Evolutionary conservation across 2,797 vertebrate species (phyloP), one percentile per base, ranked within the genome.

Genomic region (Glossophaga mutica): DNA sequence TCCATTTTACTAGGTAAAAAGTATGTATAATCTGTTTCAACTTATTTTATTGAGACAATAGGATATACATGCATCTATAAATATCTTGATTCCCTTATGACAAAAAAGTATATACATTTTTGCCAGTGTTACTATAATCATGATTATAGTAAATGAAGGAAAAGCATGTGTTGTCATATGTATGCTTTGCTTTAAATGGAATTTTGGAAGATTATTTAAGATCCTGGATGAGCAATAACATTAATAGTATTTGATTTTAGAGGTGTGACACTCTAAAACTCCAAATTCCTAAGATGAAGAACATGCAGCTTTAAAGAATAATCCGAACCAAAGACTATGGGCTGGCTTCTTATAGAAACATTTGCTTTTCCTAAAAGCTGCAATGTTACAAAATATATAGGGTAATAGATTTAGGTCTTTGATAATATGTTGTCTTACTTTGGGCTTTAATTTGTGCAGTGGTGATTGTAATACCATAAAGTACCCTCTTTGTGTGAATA

Each of bases 381-480:
- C 73, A 97, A 76, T 87, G 83, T 94, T 95, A 92, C 0, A 87
- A 97, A 96, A 97, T 97, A 97, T 68, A 95, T 65, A 93, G 94
- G 96, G 95, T 97, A 97, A 97, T 97, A 97, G 96, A 77, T 96
- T 92, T 95, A 97, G 89, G 91, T 68, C 87, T 95, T 91, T 97
- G 97, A 97, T 97, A 97, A 94, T 90, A 95, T 90, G 94, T 95
- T 97, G 95, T 97, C 91, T 73, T 96, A 96, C 96, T 97, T 96
- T 42, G 91, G 68, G 62, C 84, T 96, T 96, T 96, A 95, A 96
- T 97, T 97, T 97, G 81, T 96, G 96, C 10, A 95, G 67, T 50
- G 87, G 81, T 90, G 87, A 95, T 42, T 71, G 14, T 90, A 96
- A 96, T 94, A 95, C 68, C 77, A 85, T 85, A 79, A 95, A 91